A percentile compares a stretch with the other conserved stretches of the same genome.
Conservation (phyloP, 2,113 vertebrate species). For the Osmerus mordax region DNA sequence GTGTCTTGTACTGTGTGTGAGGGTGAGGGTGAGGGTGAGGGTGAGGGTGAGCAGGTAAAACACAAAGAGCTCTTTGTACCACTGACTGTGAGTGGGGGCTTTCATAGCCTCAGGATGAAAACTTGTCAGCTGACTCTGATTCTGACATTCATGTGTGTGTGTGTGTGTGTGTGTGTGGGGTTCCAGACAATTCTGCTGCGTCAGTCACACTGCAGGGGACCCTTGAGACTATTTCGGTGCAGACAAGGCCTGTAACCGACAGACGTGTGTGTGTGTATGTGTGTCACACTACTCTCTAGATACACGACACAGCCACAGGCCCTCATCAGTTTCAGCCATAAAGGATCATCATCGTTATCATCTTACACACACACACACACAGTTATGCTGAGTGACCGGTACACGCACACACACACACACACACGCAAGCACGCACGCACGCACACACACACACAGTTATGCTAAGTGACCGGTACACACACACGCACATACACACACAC, state of each 20-base stretch:
- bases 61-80: not conserved
- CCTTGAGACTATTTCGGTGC: not conserved
- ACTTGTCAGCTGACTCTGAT: not conserved
- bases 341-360: no score
- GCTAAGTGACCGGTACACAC: not conserved
- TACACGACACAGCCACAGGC: no score
- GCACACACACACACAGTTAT: not conserved
- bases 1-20: not conserved
- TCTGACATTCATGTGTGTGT: not conserved
- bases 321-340: no score
- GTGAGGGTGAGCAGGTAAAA: not conserved
- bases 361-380: no score
- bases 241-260: not conserved
- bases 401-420: not conserved
- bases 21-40: not conserved
- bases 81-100: not conserved
- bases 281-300: not conserved
- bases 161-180: conserved; percentile 2
- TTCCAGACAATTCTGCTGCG: not conserved
- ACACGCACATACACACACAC: no score
- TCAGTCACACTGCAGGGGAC: not conserved
- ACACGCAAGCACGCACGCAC: no score
- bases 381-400: not conserved
- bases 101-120: not conserved
- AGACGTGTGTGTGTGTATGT: conserved; percentile 1